Conservation (phyloP, 1,140 invertebrate genomes). For the Venturia canescens region DNA sequence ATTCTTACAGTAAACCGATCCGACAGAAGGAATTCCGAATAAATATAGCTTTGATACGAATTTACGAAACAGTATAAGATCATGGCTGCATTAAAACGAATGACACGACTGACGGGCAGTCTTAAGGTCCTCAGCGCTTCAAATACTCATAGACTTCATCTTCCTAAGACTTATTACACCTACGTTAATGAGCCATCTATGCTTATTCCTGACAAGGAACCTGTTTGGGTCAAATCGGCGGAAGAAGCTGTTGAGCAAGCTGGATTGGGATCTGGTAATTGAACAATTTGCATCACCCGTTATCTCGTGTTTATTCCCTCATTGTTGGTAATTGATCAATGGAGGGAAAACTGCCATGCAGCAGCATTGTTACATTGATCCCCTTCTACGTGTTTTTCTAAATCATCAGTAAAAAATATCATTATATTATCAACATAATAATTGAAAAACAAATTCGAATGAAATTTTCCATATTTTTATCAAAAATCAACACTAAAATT, state of each 20-base stretch:
- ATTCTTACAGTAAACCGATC: background rate
- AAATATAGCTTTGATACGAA: background rate
- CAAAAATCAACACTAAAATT: too few relatives aligned
- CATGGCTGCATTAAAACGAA: conserved; percentile 69
- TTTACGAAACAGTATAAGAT: conserved; percentile 33
- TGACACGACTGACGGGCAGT: conserved; percentile 63
- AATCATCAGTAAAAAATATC: background rate
- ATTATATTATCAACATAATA: background rate
- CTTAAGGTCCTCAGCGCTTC: conserved; percentile 55
- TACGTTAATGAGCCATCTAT: conserved; percentile 77
- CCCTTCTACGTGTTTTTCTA: background rate
- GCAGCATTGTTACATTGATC: too few relatives aligned
- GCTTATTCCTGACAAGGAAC: conserved; percentile 70
- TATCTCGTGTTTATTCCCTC: background rate
- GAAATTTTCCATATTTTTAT: too few relatives aligned
- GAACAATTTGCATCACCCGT: conserved; percentile 17
- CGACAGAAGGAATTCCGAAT: background rate
- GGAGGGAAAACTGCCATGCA: background rate
- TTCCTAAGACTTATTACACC: conserved; percentile 75
- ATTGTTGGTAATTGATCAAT: background rate
- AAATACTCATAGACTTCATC: conserved; percentile 47
- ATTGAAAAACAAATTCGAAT: too few relatives aligned
- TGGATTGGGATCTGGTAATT: conserved; percentile 70
- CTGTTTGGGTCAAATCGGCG: conserved; percentile 67
- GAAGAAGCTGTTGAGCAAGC: conserved; percentile 74